Evolutionary conservation across 1,140 invertebrate genomes (phyloP).

Genomic region (Doryteuthis pealeii): DNA sequence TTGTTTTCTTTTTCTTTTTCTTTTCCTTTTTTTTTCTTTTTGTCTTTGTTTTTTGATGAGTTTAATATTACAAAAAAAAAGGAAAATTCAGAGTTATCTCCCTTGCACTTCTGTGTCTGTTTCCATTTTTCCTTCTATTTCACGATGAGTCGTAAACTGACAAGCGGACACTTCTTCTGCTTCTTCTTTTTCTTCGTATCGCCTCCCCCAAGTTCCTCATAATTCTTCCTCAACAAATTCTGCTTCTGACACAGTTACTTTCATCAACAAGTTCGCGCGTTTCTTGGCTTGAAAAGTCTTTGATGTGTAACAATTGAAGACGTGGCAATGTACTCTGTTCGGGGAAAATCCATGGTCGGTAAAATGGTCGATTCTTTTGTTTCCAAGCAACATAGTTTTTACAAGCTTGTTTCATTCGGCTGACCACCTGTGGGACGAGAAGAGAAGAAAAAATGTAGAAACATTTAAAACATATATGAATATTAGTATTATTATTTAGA

Average conservation of each 20-base stretch:
- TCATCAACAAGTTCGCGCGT: slow-evolving; percentile 41
- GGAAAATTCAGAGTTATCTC: too few relatives aligned
- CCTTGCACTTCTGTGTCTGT: too few relatives aligned
- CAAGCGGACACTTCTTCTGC: too few relatives aligned
- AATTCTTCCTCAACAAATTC: slow-evolving; percentile 39
- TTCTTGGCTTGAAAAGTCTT: slow-evolving; percentile 26
- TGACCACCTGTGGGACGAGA: slow-evolving; percentile 65
- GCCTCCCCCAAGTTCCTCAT: slow-evolving; percentile 9
- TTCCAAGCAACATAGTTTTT: slow-evolving; percentile 80
- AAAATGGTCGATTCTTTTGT: slow-evolving; percentile 71
- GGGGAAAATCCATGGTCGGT: slow-evolving; percentile 84
- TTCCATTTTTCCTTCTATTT: too few relatives aligned
- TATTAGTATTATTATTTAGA: too few relatives aligned
- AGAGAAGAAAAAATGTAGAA: background rate
- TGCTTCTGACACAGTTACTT: slow-evolving; percentile 30
- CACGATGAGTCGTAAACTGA: too few relatives aligned
- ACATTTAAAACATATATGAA: too few relatives aligned
- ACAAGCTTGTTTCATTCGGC: slow-evolving; percentile 79
- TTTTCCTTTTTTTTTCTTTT: too few relatives aligned
- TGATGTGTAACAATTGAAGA: slow-evolving; percentile 40
- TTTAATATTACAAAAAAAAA: too few relatives aligned
- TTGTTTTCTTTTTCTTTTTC: too few relatives aligned
- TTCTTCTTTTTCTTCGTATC: too few relatives aligned
- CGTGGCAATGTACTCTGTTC: slow-evolving; percentile 70
- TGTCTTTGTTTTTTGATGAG: too few relatives aligned